phyloP scores from a whole-genome alignment of 2,888 invertebrate species.

The Lutraria lutraria region DNA sequence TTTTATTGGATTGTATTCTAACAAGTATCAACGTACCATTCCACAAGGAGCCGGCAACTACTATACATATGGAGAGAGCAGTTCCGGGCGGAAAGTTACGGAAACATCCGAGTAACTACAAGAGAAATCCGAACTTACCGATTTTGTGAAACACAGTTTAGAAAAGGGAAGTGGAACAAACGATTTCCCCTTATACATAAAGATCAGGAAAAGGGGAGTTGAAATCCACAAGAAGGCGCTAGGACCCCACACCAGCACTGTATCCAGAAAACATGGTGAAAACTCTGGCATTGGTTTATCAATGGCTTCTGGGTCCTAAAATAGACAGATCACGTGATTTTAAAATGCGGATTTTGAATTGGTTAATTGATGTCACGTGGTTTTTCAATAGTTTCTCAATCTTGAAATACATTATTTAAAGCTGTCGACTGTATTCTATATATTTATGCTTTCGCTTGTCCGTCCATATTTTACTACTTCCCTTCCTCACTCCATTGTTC shows the following conservation, averaged over 20 bases:
- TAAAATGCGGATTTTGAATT: background rate
- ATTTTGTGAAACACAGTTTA: constrained; percentile 78
- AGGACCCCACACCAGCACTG: constrained; percentile 95
- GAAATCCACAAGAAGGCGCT: constrained; percentile 94
- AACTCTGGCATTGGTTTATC: constrained; percentile 91
- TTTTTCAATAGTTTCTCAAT: constrained; percentile 44
- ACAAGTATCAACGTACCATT: too few species aligned
- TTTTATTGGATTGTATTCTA: too few species aligned
- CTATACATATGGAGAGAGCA: too few species aligned
- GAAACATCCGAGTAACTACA: too few species aligned
- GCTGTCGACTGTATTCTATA: too few species aligned
- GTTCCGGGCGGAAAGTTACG: too few species aligned
- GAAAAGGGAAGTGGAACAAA: constrained; percentile 67
- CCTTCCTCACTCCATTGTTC: too few species aligned
- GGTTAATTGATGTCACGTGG: background rate
- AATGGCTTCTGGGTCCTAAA: constrained; percentile 50
- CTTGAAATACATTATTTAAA: constrained; percentile 12
- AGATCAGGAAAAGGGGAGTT: constrained; percentile 88
- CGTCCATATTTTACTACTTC: too few species aligned
- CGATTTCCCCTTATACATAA: constrained; percentile 62
- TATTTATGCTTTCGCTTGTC: too few species aligned
- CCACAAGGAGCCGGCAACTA: too few species aligned
- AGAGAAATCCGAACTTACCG: constrained; percentile 73
- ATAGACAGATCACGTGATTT: background rate
- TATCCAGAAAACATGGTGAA: constrained; percentile 96